Base-by-base conservation (phyloP, 1,140 invertebrate species). In the Glossosoma conforme region DNA sequence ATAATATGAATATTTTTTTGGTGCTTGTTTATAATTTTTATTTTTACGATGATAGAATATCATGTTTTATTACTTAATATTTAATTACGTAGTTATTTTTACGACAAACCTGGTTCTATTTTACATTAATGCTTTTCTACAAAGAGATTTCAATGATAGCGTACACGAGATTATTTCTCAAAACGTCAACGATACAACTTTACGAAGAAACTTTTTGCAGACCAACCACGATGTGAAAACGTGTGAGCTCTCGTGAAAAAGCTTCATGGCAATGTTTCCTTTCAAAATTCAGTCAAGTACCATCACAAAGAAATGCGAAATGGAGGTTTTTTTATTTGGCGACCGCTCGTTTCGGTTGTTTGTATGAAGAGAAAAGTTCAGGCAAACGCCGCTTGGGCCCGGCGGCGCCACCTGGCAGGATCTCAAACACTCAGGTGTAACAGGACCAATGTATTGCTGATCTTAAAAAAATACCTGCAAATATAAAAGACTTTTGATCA, bases 91-190 rank as follows among this genome's bases (percentile, higher is more conserved):
- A n/a, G n/a, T n/a, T n/a, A n/a, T n/a, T n/a, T n/a, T n/a, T n/a
- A n/a, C n/a, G n/a, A n/a, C n/a, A n/a, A n/a, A n/a, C n/a, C n/a
- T n/a, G n/a, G n/a, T n/a, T n/a, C n/a, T n/a, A n/a, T n/a, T n/a
- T n/a, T n/a, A n/a, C n/a, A n/a, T n/a, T n/a, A n/a, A n/a, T n/a
- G n/a, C 19, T 9, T 17, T 18, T 9, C 36, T 22, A 48, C 22
- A 38, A 48, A 48, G 46, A 49, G 46, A 49, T 49, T 49, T 49
- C 46, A 49, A 49, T 49, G 46, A 49, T 49, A 49, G 37, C 24
- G 46, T 42, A 49, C 37, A 49, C 46, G 33, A 41, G 46, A 49
- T 41, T 24, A 49, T 49, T 49, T 28, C 14, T 6, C 22, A 18
- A 32, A 18, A 4, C 17, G 15, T 17, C 22, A 30, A 25, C 17